Evolutionary conservation across 2,888 invertebrate species (phyloP), one percentile per base, ranked within the genome.

Genomic region (Argyresthia albistria): DNA sequence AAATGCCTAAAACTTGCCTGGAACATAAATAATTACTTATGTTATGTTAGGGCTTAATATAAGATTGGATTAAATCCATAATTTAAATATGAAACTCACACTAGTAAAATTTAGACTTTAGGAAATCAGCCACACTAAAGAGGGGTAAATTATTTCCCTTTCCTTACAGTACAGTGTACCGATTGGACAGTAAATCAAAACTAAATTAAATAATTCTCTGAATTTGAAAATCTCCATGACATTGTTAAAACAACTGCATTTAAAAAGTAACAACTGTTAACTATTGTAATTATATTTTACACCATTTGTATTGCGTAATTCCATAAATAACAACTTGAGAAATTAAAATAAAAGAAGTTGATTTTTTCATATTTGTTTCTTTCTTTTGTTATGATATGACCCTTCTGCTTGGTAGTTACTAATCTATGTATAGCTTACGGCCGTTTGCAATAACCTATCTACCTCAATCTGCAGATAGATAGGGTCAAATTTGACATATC

Each of bases 321-420:
- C 82, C 80, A 77, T 76, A 70, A 73, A 73, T 77, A 80, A 75
- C 73, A 72, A 69, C 72, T 70, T 79, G 80, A 76, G 73, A 78
- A 80, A 76, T 76, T 78, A 72, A 77, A 83, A 79, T 84, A 82
- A 83, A 86, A 77, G 71, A 82, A 84, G 84, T 86, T 86, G 86
- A 83, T 87, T 86, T 86, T 82, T 75, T 64, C 43, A 64, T 57
- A 54, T 50, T 55, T 67, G n/a, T 3, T 35, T 47, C n/a, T 12
- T 47, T 35, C 35, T 35, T 35, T 47, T 7, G 12, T n/a, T n/a
- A n/a, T n/a, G n/a, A n/a, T n/a, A n/a, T n/a, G n/a, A n/a, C n/a
- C n/a, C n/a, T n/a, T n/a, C n/a, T n/a, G n/a, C n/a, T n/a, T n/a
- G n/a, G n/a, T n/a, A n/a, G n/a, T n/a, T n/a, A n/a, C n/a, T n/a